Percentiles rank a stretch among this genome's conserved stretches.
phyloP scores from a whole-genome alignment of 2,888 invertebrate genomes.

The Acanthosepion esculentum region DNA sequence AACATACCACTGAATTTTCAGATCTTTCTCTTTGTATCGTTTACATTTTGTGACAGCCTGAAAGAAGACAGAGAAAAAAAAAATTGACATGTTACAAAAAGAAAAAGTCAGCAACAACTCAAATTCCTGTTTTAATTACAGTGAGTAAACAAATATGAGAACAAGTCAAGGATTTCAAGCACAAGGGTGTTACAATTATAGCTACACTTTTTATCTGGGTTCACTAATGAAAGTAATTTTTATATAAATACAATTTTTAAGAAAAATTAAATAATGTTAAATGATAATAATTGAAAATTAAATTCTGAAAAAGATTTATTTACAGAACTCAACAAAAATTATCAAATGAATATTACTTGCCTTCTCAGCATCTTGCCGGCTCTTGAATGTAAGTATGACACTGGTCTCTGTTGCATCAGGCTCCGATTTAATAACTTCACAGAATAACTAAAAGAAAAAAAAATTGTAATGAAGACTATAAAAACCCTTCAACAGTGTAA shows the following conservation, averaged over 20 bases:
- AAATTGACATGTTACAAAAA: no score
- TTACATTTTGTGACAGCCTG: conserved; percentile 67
- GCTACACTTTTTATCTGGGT: no score
- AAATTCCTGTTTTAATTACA: no score
- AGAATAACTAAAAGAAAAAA: conserved; percentile 58
- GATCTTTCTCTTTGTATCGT: conserved; percentile 66
- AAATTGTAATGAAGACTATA: not conserved
- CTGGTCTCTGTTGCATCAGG: conserved; percentile 85
- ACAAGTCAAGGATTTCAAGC: no score
- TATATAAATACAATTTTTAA: no score
- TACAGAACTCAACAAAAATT: not conserved
- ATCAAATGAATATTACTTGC: conserved; percentile 71
- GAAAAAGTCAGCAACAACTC: no score
- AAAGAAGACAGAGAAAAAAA: not conserved
- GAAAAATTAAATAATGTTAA: no score
- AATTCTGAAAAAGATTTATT: not conserved
- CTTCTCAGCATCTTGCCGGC: conserved; percentile 86
- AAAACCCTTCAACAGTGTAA: no score
- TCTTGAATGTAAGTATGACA: conserved; percentile 84
- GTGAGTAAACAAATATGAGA: no score
- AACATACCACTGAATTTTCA: conserved; percentile 70
- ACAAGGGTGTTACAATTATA: no score
- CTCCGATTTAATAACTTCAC: conserved; percentile 83
- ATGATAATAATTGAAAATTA: not conserved
- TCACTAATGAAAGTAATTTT: no score